These are phyloP conservation scores for Gavia stellata DNA, from an alignment of 2,113 vertebrate genomes.

Conservation along the genomic window DNA sequence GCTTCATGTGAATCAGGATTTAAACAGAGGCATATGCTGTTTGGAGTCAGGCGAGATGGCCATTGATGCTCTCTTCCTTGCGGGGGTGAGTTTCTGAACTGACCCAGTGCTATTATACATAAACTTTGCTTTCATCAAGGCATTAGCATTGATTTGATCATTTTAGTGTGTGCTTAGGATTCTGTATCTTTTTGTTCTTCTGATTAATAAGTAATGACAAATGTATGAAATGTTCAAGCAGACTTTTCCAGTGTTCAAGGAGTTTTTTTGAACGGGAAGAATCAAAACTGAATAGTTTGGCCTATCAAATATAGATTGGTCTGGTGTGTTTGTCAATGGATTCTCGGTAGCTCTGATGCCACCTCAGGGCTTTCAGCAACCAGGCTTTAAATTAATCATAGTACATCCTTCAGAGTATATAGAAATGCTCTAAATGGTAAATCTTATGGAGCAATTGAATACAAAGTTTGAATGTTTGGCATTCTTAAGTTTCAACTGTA, in stretches of 20 bases:
- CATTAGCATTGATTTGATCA: background rate
- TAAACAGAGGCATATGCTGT: background rate
- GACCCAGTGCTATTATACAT: background rate
- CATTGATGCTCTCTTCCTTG: background rate
- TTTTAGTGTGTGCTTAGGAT: background rate
- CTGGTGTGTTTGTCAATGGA: background rate
- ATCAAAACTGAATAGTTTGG: background rate
- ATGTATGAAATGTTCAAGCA: background rate
- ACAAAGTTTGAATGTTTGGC: background rate
- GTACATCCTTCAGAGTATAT: background rate
- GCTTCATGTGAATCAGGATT: background rate
- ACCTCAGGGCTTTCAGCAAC: background rate
- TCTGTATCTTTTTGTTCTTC: background rate
- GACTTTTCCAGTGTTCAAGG: background rate
- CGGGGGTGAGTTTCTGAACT: background rate
- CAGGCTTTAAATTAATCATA: background rate
- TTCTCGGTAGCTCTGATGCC: background rate
- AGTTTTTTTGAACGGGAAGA: background rate
- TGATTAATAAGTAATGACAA: background rate
- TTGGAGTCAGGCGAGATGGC: background rate
- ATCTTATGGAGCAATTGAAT: background rate
- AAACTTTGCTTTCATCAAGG: background rate
- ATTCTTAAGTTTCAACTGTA: background rate
- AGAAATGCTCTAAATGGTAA: background rate
- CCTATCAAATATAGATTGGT: accelerated